A percentile compares a stretch with the other conserved stretches of the same genome.
phyloP scores from a whole-genome alignment of 1,140 invertebrate genomes.

The Brachionus sp. region DNA sequence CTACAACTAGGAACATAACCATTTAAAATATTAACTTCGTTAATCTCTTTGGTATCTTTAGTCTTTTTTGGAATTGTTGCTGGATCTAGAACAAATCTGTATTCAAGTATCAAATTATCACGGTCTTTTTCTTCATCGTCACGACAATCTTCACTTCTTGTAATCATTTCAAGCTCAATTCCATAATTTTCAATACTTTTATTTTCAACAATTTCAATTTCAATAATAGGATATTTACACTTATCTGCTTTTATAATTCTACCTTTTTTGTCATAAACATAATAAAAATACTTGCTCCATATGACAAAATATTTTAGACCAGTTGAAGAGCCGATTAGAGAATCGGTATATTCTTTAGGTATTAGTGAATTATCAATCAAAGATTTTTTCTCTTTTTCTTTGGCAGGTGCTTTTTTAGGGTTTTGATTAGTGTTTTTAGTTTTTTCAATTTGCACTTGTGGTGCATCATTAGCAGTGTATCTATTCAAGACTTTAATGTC shows the following conservation, averaged over 20 bases:
- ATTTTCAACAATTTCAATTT: constrained; percentile 40
- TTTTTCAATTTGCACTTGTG: constrained; percentile 63
- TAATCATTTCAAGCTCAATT: constrained; percentile 39
- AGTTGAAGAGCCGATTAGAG: constrained; percentile 25
- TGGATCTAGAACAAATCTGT: constrained; percentile 13
- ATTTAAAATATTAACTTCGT: background rate
- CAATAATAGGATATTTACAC: constrained; percentile 27
- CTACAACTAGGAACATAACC: background rate
- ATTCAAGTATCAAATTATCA: constrained; percentile 33
- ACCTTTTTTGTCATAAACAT: constrained; percentile 24
- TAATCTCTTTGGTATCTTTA: background rate
- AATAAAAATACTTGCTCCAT: constrained; percentile 42
- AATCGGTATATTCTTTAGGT: constrained; percentile 28
- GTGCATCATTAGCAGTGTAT: constrained; percentile 61
- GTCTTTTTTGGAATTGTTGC: constrained; percentile 24
- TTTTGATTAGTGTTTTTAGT: constrained; percentile 50
- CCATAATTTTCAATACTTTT: constrained; percentile 32
- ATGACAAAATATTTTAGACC: constrained; percentile 42
- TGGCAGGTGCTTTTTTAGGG: background rate
- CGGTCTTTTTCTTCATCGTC: constrained; percentile 44
- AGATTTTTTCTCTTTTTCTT: constrained; percentile 6
- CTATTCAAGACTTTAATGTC: constrained; percentile 63
- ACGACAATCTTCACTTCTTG: constrained; percentile 18
- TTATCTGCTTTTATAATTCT: background rate
- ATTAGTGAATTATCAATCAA: constrained; percentile 4